Evolutionary conservation across 2,888 invertebrate genomes (phyloP).

Genomic region (Torymus aiolomorphi): DNA sequence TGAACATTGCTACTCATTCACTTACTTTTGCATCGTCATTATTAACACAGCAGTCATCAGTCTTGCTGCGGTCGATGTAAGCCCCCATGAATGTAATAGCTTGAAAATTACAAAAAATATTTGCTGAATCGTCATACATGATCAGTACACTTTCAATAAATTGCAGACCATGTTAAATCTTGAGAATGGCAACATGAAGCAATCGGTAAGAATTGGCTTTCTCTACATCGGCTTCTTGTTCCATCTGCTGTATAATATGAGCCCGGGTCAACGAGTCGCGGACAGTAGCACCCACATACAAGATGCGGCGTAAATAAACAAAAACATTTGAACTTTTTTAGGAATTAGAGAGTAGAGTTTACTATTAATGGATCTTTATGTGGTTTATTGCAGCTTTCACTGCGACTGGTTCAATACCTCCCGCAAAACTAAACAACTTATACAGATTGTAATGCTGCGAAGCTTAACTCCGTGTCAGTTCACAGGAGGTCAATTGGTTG

Average conservation of each 20-base stretch:
- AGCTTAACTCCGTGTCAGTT: constrained; percentile 17
- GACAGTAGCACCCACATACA: constrained; percentile 27
- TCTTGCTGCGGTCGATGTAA: constrained; percentile 38
- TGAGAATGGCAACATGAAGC: constrained; percentile 22
- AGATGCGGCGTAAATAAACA: constrained; percentile 19
- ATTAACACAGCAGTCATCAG: constrained; percentile 24
- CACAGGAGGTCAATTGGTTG: constrained; percentile 14
- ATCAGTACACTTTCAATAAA: background rate
- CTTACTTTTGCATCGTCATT: background rate
- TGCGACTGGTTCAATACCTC: too few relatives aligned
- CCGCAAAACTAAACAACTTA: too few relatives aligned
- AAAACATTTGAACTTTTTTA: background rate
- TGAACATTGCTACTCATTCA: background rate
- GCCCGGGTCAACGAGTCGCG: constrained; percentile 30
- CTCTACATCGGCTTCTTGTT: constrained; percentile 31
- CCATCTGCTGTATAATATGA: constrained; percentile 27
- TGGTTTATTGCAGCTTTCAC: too few relatives aligned
- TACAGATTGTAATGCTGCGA: constrained; percentile 31
- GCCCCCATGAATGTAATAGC: background rate
- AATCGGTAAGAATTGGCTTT: constrained; percentile 19
- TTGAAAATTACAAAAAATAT: too few relatives aligned
- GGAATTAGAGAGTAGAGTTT: too few relatives aligned
- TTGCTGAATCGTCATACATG: too few relatives aligned
- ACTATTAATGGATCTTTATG: too few relatives aligned
- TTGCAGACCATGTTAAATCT: constrained; percentile 40